These are phyloP conservation scores for Willowsia nigromaculata DNA, from an alignment of 2,888 invertebrate species.

Conservation along the genomic window DNA sequence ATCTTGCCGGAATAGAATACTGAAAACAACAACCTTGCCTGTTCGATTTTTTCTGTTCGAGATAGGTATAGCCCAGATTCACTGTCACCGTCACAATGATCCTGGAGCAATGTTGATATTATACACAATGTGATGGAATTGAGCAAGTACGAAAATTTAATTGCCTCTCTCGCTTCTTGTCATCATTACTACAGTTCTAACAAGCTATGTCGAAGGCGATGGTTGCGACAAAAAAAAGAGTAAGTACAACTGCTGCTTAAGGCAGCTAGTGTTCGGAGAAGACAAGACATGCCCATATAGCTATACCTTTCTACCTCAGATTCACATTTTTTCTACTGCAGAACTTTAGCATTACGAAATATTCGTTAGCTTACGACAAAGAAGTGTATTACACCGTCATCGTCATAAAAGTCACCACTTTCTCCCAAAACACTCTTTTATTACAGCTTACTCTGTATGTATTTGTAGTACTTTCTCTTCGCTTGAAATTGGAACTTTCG, in stretches of 20 bases:
- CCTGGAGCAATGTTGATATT: neutral
- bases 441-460: neutral
- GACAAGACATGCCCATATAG: neutral
- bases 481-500: neutral
- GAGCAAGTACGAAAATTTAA: conserved; percentile 12
- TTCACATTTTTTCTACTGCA: neutral
- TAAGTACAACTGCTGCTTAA: neutral
- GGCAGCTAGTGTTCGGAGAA: neutral
- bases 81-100: conserved; percentile 15
- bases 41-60: too few relatives aligned
- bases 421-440: neutral
- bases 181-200: neutral
- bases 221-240: neutral
- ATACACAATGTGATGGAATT: conserved; percentile 5
- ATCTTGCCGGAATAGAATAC: too few relatives aligned
- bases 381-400: neutral
- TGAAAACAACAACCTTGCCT: neutral
- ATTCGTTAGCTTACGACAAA: neutral
- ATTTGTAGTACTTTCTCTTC: neutral
- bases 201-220: neutral
- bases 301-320: neutral
- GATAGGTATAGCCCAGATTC: neutral
- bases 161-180: neutral
- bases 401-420: neutral
- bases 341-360: neutral